Evolutionary conservation across 2,113 vertebrate species (phyloP), one percentile per base, ranked within the genome.

Genomic region (Sakesphorus luctuosus): DNA sequence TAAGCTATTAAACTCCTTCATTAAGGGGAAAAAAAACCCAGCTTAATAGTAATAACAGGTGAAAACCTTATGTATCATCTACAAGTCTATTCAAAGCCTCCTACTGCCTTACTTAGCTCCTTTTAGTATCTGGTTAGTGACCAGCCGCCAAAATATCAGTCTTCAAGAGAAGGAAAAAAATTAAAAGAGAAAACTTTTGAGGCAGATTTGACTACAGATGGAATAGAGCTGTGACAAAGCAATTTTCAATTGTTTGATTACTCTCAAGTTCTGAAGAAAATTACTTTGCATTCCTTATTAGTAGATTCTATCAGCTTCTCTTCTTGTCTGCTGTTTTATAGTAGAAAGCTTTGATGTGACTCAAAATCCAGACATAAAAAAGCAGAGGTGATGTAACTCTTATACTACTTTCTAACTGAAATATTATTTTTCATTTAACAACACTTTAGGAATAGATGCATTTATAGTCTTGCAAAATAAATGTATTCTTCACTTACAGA

Each of bases 401-500:
- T 69, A 17, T 23, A 35, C 13, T 17, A 2, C 77, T 77, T 85
- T 74, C 43, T 80, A 46, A 58, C 21, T 52, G 47, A 85, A 81
- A 56, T 3, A 7, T 44, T 78, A 7, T 44, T 86, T 68, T 43
- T 63, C 13, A 49, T 53, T 47, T 62, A 38, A 43, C 14, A 47
- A 47, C 26, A 59, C 4, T 52, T 47, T 19, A 43, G 49, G 31
- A 53, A 43, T 36, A 52, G n/a, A 17, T 53, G 5, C 46, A 36
- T 29, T 84, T 71, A 65, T 79, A 52, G 21, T 55, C 25, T 56
- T 52, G 24, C 38, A 53, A 89, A 71, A 72, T 26, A 13, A 80
- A 83, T 68, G 73, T 90, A 49, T 62, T 94, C 53, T 93, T 90
- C 61, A 92, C 40, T 62, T 63, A 80, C 36, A 87, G 78, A 61